Conservation (phyloP, 2,797 vertebrate genomes). For the Forpus xanthops region DNA sequence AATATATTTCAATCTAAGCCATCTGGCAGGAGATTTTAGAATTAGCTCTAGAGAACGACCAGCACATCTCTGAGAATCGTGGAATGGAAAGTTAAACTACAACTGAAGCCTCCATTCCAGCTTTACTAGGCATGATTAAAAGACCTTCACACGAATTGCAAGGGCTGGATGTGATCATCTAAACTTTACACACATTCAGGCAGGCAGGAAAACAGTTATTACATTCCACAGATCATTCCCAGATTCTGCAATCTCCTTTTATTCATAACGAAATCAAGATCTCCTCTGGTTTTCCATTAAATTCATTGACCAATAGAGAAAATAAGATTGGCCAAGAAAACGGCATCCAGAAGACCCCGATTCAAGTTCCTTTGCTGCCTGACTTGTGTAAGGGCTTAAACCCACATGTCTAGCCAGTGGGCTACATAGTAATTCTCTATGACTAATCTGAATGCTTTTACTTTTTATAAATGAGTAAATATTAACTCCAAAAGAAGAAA, state of each 20-base stretch:
- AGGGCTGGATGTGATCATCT: not conserved
- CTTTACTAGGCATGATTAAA: not conserved
- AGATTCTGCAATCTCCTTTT: constrained; percentile 9
- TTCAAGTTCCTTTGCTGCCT: not conserved
- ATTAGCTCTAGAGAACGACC: constrained; percentile 32
- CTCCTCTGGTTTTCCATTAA: not conserved
- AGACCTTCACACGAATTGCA: not conserved
- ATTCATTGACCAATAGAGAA: not conserved
- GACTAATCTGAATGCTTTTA: not conserved
- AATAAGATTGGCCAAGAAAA: not conserved
- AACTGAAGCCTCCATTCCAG: not conserved
- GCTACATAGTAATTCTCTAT: not conserved
- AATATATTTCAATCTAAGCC: constrained; percentile 58
- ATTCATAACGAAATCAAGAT: not conserved
- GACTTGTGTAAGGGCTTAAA: not conserved
- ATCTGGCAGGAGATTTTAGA: constrained; percentile 56
- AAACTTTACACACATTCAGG: not conserved
- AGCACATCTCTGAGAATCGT: not conserved
- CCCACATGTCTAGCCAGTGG: not conserved
- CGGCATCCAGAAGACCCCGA: not conserved
- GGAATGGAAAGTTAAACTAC: constrained; percentile 7
- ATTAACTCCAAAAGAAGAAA: not conserved
- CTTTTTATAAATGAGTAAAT: not conserved
- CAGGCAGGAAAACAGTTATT: not conserved
- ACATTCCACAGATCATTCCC: not conserved